Base-by-base conservation (phyloP, 2,888 invertebrate genomes). In the Cyaniris semiargus region DNA sequence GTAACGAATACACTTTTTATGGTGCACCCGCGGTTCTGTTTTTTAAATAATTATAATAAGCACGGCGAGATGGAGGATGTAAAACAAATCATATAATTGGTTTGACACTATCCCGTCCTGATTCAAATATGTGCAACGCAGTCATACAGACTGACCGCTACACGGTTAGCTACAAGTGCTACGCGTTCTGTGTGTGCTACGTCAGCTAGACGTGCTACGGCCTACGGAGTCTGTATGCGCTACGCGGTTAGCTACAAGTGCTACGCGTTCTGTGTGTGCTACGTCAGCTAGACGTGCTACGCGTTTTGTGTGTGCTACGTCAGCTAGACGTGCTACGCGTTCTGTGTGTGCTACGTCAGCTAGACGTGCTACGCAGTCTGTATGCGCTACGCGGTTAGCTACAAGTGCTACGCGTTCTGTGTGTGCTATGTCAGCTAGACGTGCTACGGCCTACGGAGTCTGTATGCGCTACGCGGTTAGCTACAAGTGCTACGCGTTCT, bases 1-100 rank as follows among this genome's bases (percentile, higher is more conserved):
- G 71, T 38, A 71, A 71, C 71, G 34, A 71, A 71, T 71, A 71
- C 71, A 71, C 71, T 38, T 38, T 71, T 66, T 66, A 18, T 66
- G 15, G 60, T 66, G 60, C 13, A 27, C 66, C 27, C 27, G 27
- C 27, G 15, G 66, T 27, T 23, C 15, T 18, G 66, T 15, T 31
- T 66, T 66, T 66, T 10, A 23, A 60, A 27, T 27, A 27, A 31
- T 23, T 66, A 13, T 60, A 10, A 21, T 58, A 13, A 4, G 18
- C 13, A 15, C 10, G 13, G 21, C 1, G 23, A 60, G 13, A 60
- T 4, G 10, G 23, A 60, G 0, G 21, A 13, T 13, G 10, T 60
- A 53, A 15, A 53, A 53, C 18, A 53, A 18, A 53, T 53, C 15
- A 15, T 53, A 18, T 53, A 53, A 53, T 53, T 53, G 44, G 44